A percentile compares a stretch with the other conserved stretches of the same genome.
Evolutionary conservation across 2,113 vertebrate species (phyloP).

Genomic region (Abramis brama): DNA sequence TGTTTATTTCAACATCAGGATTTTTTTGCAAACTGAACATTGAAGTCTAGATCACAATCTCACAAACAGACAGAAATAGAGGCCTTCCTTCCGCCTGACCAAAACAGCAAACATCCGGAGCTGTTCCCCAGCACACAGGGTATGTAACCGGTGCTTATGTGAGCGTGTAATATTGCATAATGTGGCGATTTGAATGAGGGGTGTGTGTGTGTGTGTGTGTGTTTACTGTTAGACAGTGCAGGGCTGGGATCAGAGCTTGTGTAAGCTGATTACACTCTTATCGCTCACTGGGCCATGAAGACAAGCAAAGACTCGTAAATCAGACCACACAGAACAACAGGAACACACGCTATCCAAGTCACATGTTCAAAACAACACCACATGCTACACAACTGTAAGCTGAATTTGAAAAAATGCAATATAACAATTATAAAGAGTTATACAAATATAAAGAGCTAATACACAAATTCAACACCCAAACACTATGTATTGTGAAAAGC

Average conservation of each 20-base stretch:
- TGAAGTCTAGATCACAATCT: constrained; percentile 39
- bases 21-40: constrained; percentile 1
- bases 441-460: neutral
- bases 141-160: constrained; percentile 30
- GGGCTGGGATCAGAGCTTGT: constrained; percentile 41
- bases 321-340: constrained; percentile 30
- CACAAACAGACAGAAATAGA: constrained; percentile 10
- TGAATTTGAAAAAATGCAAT: neutral
- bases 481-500: neutral
- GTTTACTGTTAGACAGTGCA: constrained; percentile 36
- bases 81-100: constrained; percentile 24
- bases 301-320: constrained; percentile 54
- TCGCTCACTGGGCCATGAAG: constrained; percentile 50
- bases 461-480: neutral
- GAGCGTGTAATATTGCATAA: constrained; percentile 51
- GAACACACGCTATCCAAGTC: neutral
- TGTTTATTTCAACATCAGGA: constrained; percentile 1
- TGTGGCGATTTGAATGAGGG: constrained; percentile 42
- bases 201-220: constrained; percentile 26
- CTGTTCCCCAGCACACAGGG: constrained; percentile 1
- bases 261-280: constrained; percentile 59
- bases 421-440: no score
- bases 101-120: constrained; percentile 47
- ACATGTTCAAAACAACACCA: constrained; percentile 29
- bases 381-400: neutral